Conservation (phyloP, 2,888 invertebrate genomes). For the Phengaris arion region DNA sequence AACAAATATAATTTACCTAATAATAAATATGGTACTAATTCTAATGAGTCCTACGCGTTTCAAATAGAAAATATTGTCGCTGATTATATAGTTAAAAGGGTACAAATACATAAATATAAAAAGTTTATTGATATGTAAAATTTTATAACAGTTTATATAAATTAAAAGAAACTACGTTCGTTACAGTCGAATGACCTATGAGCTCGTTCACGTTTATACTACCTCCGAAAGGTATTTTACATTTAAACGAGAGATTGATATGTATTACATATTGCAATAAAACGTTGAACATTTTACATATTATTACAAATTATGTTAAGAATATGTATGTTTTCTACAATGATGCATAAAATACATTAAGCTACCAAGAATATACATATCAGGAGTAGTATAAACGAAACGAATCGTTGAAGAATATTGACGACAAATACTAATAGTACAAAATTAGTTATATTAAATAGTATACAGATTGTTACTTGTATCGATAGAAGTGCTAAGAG, state of each 20-base stretch:
- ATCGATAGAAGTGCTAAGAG: slow-evolving; percentile 66
- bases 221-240: not conserved
- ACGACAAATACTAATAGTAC: slow-evolving; percentile 37
- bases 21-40: not conserved
- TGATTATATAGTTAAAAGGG: slow-evolving; percentile 21
- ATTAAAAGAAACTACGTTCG: slow-evolving; percentile 30
- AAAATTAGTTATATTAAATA: slow-evolving; percentile 42
- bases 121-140: slow-evolving; percentile 26
- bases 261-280: not conserved
- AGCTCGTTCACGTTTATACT: slow-evolving; percentile 19
- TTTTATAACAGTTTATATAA: slow-evolving; percentile 15
- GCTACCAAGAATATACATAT: too few relatives aligned
- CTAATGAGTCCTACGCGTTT: slow-evolving; percentile 19
- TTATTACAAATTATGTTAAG: too few relatives aligned
- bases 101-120: slow-evolving; percentile 24
- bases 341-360: too few relatives aligned
- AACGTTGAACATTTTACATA: not conserved
- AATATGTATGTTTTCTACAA: too few relatives aligned
- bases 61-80: slow-evolving; percentile 26
- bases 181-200: slow-evolving; percentile 28
- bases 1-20: not conserved
- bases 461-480: slow-evolving; percentile 46
- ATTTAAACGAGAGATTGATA: not conserved
- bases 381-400: not conserved
- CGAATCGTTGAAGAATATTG: not conserved